Evolutionary conservation across 2,113 vertebrate species (phyloP), one percentile per base, ranked within the genome.

Genomic region (Ifrita kowaldi): DNA sequence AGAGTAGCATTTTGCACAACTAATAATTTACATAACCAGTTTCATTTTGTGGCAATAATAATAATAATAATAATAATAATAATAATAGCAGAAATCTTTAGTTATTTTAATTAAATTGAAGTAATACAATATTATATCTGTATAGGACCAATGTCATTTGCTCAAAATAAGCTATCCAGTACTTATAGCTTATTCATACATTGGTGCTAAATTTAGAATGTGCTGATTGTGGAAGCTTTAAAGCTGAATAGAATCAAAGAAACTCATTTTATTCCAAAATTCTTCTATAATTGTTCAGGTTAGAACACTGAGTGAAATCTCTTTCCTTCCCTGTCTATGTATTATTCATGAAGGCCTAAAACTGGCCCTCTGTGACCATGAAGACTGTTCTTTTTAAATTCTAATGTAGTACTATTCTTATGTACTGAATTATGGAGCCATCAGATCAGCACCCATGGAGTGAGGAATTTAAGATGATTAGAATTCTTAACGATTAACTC

Each of bases 401-500:
- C 87, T 91, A 94, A 91, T 94, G 37, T 76, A 77, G 94, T 94
- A 62, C 84, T 75, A 16, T 67, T 91, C 75, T 91, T 79, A 80
- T 44, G 24, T 73, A 13, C 59, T 94, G 93, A 97, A 93, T 95
- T 87, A 90, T 93, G 93, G 52, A 87, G 77, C 78, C 81, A 92
- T 86, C 63, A 88, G 80, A 92, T 78, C 83, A 95, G 74, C 41
- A 92, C 42, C 71, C 90, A 88, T 63, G 78, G 68, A 95, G 65
- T 63, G 73, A 90, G 28, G 60, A 96, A 95, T 94, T 93, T 92
- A 81, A 53, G 41, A 86, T 93, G 39, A 97, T 97, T 95, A 95
- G 80, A 93, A 94, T 90, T 93, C 87, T 88, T 96, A 95, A 94
- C 94, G 74, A 92, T 94, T 84, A 90, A 12, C 68, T 93, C 84